Percentiles rank a stretch among this genome's conserved stretches.
Conservation (phyloP, 2,888 invertebrate genomes). For the Eupithecia dodoneata region DNA sequence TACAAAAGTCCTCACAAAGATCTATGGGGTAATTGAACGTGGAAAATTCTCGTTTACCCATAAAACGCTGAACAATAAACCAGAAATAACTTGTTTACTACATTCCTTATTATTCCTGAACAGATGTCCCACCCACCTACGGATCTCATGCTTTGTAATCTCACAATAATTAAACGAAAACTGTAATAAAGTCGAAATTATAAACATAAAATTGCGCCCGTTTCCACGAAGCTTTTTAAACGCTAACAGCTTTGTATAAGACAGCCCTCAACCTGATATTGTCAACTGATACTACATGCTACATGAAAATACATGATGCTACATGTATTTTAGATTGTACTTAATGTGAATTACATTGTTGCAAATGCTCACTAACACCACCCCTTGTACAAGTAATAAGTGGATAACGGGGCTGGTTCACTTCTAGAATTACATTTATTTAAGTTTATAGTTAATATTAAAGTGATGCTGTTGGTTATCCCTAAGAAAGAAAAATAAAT, state of each 20-base stretch:
- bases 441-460: too few relatives aligned
- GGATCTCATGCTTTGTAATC: conserved; percentile 3
- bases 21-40: not conserved
- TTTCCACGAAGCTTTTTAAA: not conserved
- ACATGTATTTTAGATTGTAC: too few relatives aligned
- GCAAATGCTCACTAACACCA: too few relatives aligned
- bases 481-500: too few relatives aligned
- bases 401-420: too few relatives aligned
- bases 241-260: not conserved
- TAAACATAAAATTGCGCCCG: not conserved
- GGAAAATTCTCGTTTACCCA: not conserved
- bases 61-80: not conserved
- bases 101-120: conserved; percentile 14
- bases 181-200: not conserved
- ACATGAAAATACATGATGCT: too few relatives aligned
- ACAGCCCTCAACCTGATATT: too few relatives aligned
- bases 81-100: conserved; percentile 10
- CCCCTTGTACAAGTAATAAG: too few relatives aligned
- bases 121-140: conserved; percentile 9
- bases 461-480: too few relatives aligned
- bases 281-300: too few relatives aligned
- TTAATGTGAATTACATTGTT: too few relatives aligned
- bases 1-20: not conserved
- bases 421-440: too few relatives aligned
- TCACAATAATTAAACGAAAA: not conserved